Base-by-base conservation (phyloP, 2,888 invertebrate species). In the Leptinotarsa rubiginosa region DNA sequence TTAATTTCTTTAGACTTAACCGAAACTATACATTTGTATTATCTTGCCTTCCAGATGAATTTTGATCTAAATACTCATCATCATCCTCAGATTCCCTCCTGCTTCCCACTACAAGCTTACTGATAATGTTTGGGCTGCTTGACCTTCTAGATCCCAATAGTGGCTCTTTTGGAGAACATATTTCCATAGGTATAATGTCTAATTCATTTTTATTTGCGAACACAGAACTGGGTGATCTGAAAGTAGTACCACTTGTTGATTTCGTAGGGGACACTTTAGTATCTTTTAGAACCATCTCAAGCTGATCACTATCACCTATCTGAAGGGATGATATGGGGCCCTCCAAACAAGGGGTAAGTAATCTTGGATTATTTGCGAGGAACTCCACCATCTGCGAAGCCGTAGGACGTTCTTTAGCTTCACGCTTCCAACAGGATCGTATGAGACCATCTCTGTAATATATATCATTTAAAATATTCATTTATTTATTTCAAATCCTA, bases 301-400 rank as follows among this genome's bases (percentile, higher is more conserved):
- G 82, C 68, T 91, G 90, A 69, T 90, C 91, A 0, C 90, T 91
- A 83, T 93, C 92, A 77, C 93, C 93, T 81, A 95, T 90, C 85
- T 94, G 92, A 68, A 96, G 92, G 75, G 94, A 93, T 64, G 93
- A 91, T 18, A 78, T 75, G 67, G 93, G 95, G 77, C 92, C 91
- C 84, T 96, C 96, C 52, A 96, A 89, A 83, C 95, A 94, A 0
- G 97, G 95, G 25, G 92, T 88, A 68, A 97, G 89, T 71, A 97
- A 90, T 5, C 93, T 91, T 18, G 95, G 94, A 86, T 93, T 92
- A 82, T 92, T 93, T 3, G 93, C 94, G 75, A 97, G 90, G 84
- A 93, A 93, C 76, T 95, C 95, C 1, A 95, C 94, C 74, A 97
- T 93, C 87, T 94, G 94, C 0, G 92, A 91, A 0, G 96, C 94